Evolutionary conservation across 2,888 invertebrate genomes (phyloP).

Genomic region (Platypus cylindrus): DNA sequence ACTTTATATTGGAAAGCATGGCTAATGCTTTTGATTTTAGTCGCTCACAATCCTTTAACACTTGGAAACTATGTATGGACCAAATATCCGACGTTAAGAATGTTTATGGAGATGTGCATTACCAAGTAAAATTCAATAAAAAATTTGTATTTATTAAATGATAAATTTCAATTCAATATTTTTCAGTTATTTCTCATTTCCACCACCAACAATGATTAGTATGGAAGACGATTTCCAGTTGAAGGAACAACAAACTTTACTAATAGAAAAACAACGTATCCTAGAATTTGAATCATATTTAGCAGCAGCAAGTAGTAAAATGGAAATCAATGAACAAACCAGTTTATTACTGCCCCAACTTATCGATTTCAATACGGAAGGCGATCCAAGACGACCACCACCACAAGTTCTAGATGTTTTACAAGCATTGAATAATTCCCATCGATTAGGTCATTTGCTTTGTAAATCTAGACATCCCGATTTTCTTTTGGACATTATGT

Average conservation of each 20-base stretch:
- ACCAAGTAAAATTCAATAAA: slow-evolving; percentile 75
- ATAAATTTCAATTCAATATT: neutral
- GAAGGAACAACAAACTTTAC: slow-evolving; percentile 55
- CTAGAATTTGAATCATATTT: slow-evolving; percentile 84
- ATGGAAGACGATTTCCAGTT: slow-evolving; percentile 46
- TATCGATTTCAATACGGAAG: slow-evolving; percentile 75
- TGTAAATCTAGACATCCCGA: slow-evolving; percentile 85
- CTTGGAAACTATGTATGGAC: slow-evolving; percentile 82
- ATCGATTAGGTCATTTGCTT: slow-evolving; percentile 77
- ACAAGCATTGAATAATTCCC: slow-evolving; percentile 59
- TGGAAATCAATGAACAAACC: slow-evolving; percentile 79
- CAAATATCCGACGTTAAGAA: slow-evolving; percentile 79
- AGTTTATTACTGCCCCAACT: slow-evolving; percentile 76
- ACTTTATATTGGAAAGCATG: slow-evolving; percentile 92
- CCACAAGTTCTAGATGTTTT: slow-evolving; percentile 63
- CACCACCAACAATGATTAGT: slow-evolving; percentile 52
- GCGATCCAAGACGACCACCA: slow-evolving; percentile 73
- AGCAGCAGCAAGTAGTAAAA: slow-evolving; percentile 79
- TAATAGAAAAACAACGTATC: slow-evolving; percentile 64
- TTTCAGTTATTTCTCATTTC: slow-evolving; percentile 48
- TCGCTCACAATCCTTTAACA: slow-evolving; percentile 82
- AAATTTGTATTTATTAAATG: neutral
- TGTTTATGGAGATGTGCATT: slow-evolving; percentile 93
- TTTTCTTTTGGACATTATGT: slow-evolving; percentile 83
- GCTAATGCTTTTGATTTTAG: slow-evolving; percentile 73